Evolutionary conservation across 2,113 vertebrate species (phyloP).

Genomic region (Fulica atra): DNA sequence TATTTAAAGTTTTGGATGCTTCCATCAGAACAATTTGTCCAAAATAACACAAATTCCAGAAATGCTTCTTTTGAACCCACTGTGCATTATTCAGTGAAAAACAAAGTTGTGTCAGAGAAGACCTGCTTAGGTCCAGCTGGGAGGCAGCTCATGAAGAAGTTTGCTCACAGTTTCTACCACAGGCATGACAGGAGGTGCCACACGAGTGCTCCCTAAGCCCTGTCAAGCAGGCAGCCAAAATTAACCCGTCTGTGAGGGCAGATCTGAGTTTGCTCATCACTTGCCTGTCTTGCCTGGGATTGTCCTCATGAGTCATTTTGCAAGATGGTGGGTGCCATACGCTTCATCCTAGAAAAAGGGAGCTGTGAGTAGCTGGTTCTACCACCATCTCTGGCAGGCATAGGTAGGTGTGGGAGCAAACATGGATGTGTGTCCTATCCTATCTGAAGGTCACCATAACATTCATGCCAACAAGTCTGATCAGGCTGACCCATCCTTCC

Average conservation of each 20-base stretch:
- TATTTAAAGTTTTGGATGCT: not conserved
- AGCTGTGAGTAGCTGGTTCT: not conserved
- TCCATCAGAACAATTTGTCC: not conserved
- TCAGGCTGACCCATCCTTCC: not conserved
- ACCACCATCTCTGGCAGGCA: not conserved
- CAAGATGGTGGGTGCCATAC: not conserved
- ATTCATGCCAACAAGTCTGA: not conserved
- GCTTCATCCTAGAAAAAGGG: not conserved
- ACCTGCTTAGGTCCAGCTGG: not conserved
- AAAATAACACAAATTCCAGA: not conserved
- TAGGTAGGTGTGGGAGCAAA: too few species aligned
- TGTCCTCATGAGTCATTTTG: not conserved
- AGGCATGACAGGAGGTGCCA: not conserved
- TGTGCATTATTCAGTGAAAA: not conserved
- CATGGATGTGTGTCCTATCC: accelerated
- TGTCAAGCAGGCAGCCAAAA: not conserved
- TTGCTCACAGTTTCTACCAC: not conserved
- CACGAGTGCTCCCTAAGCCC: not conserved
- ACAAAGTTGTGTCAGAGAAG: not conserved
- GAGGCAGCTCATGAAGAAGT: not conserved
- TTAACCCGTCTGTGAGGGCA: not conserved
- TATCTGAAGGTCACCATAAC: not conserved
- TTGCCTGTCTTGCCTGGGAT: not conserved
- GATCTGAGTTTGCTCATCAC: not conserved
- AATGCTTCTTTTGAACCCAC: not conserved